Evolutionary conservation across 2,888 invertebrate genomes (phyloP), one percentile per base, ranked within the genome.

Genomic region (Anthrax anthrax): DNA sequence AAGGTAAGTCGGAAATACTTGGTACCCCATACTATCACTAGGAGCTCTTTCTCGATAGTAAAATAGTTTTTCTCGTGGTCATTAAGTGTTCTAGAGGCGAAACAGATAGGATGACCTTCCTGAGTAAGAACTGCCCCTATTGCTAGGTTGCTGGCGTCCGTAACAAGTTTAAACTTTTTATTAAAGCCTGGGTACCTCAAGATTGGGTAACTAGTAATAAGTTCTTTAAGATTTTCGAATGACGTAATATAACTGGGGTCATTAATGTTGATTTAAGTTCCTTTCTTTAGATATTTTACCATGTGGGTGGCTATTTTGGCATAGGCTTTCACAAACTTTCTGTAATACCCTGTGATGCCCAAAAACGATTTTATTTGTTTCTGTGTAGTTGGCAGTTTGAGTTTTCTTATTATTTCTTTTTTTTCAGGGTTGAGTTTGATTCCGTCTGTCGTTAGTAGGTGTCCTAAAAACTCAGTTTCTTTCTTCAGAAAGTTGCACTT

Each of bases 21-120:
- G 57, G 59, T 37, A 12, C 36, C 39, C 58, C 57, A 61, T 1
- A 60, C 55, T 6, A 64, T 57, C 1, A 54, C 56, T 29, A 63
- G 36, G 2, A 62, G 42, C 51, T 64, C 62, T 39, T 61, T 64
- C 47, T 65, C 62, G 4, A 62, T 16, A 51, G 55, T 17, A 44
- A 47, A 43, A 55, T 59, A 47, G 51, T 57, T 29, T 23, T 42
- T 48, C 51, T 60, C 56, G 0, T 55, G 49, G 16, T 47, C 32
- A 12, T 53, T 56, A 40, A 54, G 43, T 1, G 55, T 57, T 48
- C 61, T 46, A n/a, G 58, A 60, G 1, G 60, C 52, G 44, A 52
- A 59, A 29, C 56, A 55, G 16, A 61, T 49, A 1, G 58, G 59
- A 23, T 54, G 40, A 48, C 55, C 52, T 18, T 48, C 54, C 49